Evolutionary conservation across 2,797 vertebrate genomes (phyloP).

Genomic region (Epinephelus awoara): DNA sequence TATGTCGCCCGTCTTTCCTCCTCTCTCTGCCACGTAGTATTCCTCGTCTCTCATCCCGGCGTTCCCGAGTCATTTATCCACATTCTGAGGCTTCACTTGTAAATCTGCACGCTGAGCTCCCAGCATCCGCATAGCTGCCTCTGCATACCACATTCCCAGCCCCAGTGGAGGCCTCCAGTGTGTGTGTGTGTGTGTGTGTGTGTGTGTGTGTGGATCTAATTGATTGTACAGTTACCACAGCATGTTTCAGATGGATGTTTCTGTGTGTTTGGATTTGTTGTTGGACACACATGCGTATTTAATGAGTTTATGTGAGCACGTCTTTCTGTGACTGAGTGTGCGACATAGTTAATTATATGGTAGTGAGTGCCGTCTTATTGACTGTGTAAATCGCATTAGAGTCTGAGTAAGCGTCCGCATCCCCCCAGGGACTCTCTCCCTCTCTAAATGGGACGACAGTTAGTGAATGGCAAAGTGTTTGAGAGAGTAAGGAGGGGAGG

Average conservation of each 20-base stretch:
- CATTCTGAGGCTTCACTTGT: constrained; percentile 33
- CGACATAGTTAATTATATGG: constrained; percentile 50
- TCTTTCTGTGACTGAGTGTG: constrained; percentile 13
- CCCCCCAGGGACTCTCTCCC: constrained; percentile 15
- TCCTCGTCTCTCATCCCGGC: not conserved
- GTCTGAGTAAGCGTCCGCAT: constrained; percentile 23
- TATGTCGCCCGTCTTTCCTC: not conserved
- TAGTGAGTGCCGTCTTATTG: constrained; percentile 24
- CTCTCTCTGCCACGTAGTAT: not conserved
- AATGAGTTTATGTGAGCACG: constrained; percentile 25
- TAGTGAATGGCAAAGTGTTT: constrained; percentile 23
- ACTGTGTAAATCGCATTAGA: constrained; percentile 59
- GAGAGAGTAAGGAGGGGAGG: not conserved
- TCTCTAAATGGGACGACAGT: not conserved
- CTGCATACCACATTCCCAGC: constrained; percentile 17
- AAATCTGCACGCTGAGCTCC: constrained; percentile 17
- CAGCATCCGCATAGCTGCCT: constrained; percentile 18
- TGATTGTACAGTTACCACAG: not conserved
- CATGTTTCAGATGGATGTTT: constrained; percentile 1
- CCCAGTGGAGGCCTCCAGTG: not conserved
- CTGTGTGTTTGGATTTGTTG: not conserved
- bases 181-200: not conserved
- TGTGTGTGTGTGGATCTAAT: not conserved
- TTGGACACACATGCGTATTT: constrained; percentile 11
- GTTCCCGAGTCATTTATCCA: constrained; percentile 11